Conservation (phyloP, 2,113 vertebrate species). For the Glaucomys volans region DNA sequence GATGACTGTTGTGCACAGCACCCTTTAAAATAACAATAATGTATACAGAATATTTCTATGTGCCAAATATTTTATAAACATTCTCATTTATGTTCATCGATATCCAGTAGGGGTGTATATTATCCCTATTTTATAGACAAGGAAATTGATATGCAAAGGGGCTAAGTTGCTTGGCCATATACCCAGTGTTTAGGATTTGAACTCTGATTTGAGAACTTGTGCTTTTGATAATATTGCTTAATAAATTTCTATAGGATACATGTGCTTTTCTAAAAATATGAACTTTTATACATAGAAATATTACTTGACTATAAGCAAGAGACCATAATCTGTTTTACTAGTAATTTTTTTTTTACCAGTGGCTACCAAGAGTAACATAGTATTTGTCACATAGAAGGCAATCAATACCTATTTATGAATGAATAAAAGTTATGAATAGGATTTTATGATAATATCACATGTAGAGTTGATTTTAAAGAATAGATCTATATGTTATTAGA, state of each 20-base stretch:
- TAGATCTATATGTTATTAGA: neutral
- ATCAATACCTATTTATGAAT: neutral
- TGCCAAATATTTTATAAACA: neutral
- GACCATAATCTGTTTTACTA: neutral
- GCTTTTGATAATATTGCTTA: neutral
- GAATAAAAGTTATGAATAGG: neutral
- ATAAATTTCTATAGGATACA: neutral
- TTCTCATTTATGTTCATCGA: neutral
- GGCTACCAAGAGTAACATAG: neutral
- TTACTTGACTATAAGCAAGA: neutral
- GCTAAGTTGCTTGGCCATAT: neutral
- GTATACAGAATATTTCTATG: neutral
- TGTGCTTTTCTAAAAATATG: neutral
- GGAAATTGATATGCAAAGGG: neutral
- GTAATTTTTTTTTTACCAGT: neutral
- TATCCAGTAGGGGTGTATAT: neutral
- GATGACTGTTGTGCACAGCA: neutral
- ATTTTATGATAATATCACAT: neutral
- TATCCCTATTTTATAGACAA: slow-evolving; percentile 3
- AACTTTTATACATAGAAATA: neutral
- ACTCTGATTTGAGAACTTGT: neutral
- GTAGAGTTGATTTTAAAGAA: neutral
- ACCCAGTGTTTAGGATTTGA: neutral
- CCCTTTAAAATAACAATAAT: neutral
- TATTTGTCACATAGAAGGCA: neutral